Conservation (phyloP, 2,888 invertebrate species). For the Torymus aiolomorphi region DNA sequence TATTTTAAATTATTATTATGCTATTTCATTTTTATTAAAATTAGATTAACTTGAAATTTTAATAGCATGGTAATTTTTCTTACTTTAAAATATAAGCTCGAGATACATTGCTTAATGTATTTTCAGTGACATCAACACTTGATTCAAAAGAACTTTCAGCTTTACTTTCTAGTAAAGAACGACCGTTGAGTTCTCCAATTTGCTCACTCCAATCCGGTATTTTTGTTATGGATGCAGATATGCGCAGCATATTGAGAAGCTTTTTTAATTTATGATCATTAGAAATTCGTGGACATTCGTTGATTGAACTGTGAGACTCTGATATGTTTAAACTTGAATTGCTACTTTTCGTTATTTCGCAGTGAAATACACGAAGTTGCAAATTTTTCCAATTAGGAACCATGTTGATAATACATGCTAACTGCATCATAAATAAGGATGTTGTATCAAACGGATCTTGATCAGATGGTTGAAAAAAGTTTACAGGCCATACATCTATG, state of each 20-base stretch:
- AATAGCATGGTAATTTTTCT: conserved; percentile 54
- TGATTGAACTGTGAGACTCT: conserved; percentile 75
- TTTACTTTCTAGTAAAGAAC: conserved; percentile 68
- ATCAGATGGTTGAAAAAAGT: conserved; percentile 87
- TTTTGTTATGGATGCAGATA: conserved; percentile 88
- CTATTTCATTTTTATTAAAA: too few species aligned
- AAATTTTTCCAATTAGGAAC: conserved; percentile 91
- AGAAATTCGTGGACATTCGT: conserved; percentile 70
- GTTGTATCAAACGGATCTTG: conserved; percentile 92
- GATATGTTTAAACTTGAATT: conserved; percentile 71
- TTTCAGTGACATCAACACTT: conserved; percentile 65
- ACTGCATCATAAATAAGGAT: conserved; percentile 95
- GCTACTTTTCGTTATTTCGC: conserved; percentile 78
- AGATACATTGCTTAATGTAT: conserved; percentile 75
- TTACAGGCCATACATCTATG: conserved; percentile 99
- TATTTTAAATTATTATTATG: too few species aligned
- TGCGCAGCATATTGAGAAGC: conserved; percentile 89
- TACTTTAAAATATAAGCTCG: conserved; percentile 78
- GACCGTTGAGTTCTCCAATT: conserved; percentile 76
- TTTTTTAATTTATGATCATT: conserved; percentile 79
- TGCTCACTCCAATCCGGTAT: conserved; percentile 81
- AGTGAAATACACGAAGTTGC: conserved; percentile 90
- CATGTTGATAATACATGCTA: conserved; percentile 96
- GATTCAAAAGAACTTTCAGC: conserved; percentile 65
- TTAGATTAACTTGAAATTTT: too few species aligned